Conservation (phyloP, 1,140 invertebrate genomes). For the Chlorops oryzae region DNA sequence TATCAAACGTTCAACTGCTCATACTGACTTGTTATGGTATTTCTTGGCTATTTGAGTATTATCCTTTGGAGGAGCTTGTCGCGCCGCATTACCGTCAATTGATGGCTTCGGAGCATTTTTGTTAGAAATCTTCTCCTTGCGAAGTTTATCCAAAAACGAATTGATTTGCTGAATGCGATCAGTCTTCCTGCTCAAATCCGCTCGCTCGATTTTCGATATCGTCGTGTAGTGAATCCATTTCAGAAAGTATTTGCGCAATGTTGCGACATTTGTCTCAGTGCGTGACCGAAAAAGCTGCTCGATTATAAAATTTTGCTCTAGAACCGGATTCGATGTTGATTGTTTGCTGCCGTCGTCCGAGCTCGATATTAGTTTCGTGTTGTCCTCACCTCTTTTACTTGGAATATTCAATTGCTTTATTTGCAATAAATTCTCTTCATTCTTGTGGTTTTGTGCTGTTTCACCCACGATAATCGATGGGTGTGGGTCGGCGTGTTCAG, state of each 20-base stretch:
- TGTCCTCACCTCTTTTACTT: slow-evolving; percentile 17
- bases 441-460: not conserved
- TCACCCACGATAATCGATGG: not conserved
- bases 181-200: slow-evolving; percentile 22
- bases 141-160: slow-evolving; percentile 45
- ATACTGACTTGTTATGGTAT: slow-evolving; percentile 42
- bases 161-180: slow-evolving; percentile 42
- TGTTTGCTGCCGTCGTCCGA: no score
- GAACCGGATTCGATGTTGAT: slow-evolving; percentile 1
- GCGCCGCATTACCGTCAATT: slow-evolving; percentile 12
- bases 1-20: no score
- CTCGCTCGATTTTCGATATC: slow-evolving; percentile 34
- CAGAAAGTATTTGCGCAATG: slow-evolving; percentile 44
- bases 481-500: not conserved
- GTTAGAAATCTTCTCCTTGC: slow-evolving; percentile 35
- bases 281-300: slow-evolving; percentile 30
- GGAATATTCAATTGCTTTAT: not conserved
- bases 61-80: slow-evolving; percentile 21
- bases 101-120: slow-evolving; percentile 6
- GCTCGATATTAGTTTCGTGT: no score
- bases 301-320: slow-evolving; percentile 35
- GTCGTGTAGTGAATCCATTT: slow-evolving; percentile 45
- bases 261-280: slow-evolving; percentile 14
- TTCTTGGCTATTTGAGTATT: slow-evolving; percentile 33
- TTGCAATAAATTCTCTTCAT: not conserved